phyloP scores from a whole-genome alignment of 2,797 vertebrate genomes.

The Pipistrellus pipistrellus region DNA sequence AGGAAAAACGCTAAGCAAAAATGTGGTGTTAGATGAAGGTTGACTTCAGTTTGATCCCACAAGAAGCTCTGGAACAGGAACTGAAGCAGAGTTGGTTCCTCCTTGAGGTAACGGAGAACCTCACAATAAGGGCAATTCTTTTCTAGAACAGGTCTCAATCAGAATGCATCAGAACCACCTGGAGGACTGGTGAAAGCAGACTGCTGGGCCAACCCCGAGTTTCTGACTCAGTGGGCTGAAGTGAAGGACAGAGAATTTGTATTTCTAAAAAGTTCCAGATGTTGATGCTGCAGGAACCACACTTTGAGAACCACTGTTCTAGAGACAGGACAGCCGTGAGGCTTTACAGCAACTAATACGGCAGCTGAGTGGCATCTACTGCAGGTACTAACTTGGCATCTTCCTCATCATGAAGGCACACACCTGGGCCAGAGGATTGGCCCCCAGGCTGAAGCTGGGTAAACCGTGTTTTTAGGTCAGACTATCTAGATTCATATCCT shows the following conservation, averaged over 20 bases:
- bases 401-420: not conserved
- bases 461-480: not conserved
- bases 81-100: not conserved
- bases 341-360: not conserved
- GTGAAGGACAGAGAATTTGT: not conserved
- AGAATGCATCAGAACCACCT: not conserved
- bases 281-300: not conserved
- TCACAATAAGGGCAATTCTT: not conserved
- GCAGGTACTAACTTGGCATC: not conserved
- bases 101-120: not conserved
- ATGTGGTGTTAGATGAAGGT: not conserved
- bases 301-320: not conserved
- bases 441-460: not conserved
- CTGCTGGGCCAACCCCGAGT: not conserved
- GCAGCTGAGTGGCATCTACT: not conserved
- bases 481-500: not conserved
- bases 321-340: not conserved
- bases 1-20: not conserved
- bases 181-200: constrained; percentile 15
- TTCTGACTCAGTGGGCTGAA: not conserved
- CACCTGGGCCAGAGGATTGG: not conserved
- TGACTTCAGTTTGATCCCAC: not conserved
- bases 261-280: constrained; percentile 24
- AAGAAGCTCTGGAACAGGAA: not conserved
- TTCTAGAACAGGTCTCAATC: not conserved